Evolutionary conservation across 2,797 vertebrate genomes (phyloP).

Genomic region (Pterois miles): DNA sequence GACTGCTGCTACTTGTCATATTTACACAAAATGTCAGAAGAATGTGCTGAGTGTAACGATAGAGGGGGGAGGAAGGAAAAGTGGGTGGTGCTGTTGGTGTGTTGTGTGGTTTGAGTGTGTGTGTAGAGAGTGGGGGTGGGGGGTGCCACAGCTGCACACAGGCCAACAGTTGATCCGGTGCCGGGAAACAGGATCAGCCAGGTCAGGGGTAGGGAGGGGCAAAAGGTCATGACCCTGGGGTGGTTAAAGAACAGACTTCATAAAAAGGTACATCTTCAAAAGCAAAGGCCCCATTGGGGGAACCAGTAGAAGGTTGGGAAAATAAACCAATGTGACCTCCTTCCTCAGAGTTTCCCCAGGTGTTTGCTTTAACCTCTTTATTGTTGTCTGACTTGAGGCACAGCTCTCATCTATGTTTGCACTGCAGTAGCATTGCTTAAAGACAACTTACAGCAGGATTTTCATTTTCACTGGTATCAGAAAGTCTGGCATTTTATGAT

Average conservation of each 20-base stretch:
- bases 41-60: conserved; percentile 43
- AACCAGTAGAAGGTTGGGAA: conserved; percentile 58
- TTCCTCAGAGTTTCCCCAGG: conserved; percentile 69
- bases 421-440: not conserved
- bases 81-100: conserved; percentile 24
- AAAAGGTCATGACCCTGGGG: conserved; percentile 72
- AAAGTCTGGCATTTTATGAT: too few species aligned
- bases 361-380: conserved; percentile 63
- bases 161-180: conserved; percentile 81
- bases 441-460: not conserved
- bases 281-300: conserved; percentile 49
- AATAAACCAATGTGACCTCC: conserved; percentile 71
- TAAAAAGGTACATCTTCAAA: conserved; percentile 79
- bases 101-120: conserved; percentile 6
- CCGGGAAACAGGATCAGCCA: conserved; percentile 77
- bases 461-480: too few species aligned
- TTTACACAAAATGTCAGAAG: conserved; percentile 63
- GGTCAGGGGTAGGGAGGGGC: conserved; percentile 67
- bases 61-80: not conserved
- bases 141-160: conserved; percentile 77
- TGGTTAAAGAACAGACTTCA: conserved; percentile 77
- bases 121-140: not conserved
- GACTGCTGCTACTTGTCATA: conserved; percentile 69
- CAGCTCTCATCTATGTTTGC: conserved; percentile 16
- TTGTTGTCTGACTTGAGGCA: conserved; percentile 45